A percentile compares a stretch with the other conserved stretches of the same genome.
These are phyloP conservation scores for Oceanodroma tethys DNA, from an alignment of 2,113 vertebrate species.

Conservation along the genomic window DNA sequence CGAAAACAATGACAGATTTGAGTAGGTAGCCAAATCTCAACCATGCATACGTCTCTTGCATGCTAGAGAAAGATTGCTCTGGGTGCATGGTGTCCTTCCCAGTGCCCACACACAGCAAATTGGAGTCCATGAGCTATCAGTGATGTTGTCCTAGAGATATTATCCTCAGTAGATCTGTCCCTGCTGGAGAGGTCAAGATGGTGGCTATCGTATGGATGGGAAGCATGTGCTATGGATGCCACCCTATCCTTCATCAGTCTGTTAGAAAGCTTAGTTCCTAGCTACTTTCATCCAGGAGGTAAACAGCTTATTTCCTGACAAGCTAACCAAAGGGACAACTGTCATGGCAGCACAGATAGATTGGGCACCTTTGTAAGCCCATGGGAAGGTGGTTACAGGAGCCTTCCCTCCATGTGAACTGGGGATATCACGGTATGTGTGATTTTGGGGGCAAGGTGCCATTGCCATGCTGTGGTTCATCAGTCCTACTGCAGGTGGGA, in stretches of 20 bases:
- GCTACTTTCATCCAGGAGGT: background rate
- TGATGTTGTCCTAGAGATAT: background rate
- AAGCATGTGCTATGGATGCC: background rate
- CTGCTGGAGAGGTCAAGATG: background rate
- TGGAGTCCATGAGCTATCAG: background rate
- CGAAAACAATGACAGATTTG: background rate
- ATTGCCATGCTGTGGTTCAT: background rate
- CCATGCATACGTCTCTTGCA: background rate
- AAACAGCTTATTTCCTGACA: background rate
- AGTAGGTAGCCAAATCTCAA: background rate
- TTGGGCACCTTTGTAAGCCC: background rate
- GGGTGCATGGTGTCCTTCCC: background rate
- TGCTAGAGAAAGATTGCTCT: background rate
- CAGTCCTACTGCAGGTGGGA: background rate
- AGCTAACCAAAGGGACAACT: background rate
- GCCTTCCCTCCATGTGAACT: background rate
- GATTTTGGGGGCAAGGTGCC: background rate
- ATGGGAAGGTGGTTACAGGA: background rate
- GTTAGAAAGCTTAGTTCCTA: background rate
- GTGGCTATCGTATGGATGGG: background rate
- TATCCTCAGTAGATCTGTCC: background rate
- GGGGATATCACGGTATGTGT: rapidly evolving
- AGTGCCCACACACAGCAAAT: background rate
- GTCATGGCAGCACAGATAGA: background rate
- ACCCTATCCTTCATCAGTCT: background rate